Percentiles rank a stretch among this genome's conserved stretches.
phyloP scores from a whole-genome alignment of 2,113 vertebrate species.

The Poeciliopsis prolifica region DNA sequence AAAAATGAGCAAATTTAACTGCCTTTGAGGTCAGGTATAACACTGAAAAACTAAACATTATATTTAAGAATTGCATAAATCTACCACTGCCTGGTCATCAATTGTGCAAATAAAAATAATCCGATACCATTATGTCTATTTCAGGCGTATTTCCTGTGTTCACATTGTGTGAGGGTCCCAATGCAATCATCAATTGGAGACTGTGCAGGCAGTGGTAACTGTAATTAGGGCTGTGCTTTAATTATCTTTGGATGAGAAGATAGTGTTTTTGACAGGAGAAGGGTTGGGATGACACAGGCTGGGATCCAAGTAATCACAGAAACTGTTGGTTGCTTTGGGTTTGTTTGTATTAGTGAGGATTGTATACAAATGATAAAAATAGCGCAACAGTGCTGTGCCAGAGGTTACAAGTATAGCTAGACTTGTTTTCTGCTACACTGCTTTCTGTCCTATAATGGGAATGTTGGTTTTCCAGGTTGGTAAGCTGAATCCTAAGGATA shows the following conservation, averaged over 20 bases:
- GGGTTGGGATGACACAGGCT: conserved; percentile 50
- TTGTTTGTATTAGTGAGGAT: conserved; percentile 41
- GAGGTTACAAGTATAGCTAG: background rate
- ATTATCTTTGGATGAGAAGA: conserved; percentile 72
- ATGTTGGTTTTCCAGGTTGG: conserved; percentile 75
- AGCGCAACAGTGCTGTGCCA: background rate
- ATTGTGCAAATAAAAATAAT: background rate
- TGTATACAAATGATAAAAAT: conserved; percentile 9
- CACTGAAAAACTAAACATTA: background rate
- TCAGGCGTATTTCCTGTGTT: conserved; percentile 57
- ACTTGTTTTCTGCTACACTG: background rate
- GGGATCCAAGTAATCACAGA: conserved; percentile 49
- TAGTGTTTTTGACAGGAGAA: conserved; percentile 71
- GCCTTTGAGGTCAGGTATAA: background rate
- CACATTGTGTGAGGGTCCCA: conserved; percentile 57
- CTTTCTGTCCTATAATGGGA: background rate
- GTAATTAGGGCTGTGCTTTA: conserved; percentile 74
- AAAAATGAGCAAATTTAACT: background rate
- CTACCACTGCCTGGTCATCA: background rate
- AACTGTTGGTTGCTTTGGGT: conserved; percentile 39
- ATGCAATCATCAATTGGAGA: conserved; percentile 56
- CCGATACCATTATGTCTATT: conserved; percentile 40
- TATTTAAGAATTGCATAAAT: background rate
- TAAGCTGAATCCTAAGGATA: conserved; percentile 79
- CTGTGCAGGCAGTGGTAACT: conserved; percentile 53